A percentile compares a stretch with the other conserved stretches of the same genome.
These are phyloP conservation scores for Ormyrus pomaceus DNA, from an alignment of 2,888 invertebrate genomes.

Conservation along the genomic window DNA sequence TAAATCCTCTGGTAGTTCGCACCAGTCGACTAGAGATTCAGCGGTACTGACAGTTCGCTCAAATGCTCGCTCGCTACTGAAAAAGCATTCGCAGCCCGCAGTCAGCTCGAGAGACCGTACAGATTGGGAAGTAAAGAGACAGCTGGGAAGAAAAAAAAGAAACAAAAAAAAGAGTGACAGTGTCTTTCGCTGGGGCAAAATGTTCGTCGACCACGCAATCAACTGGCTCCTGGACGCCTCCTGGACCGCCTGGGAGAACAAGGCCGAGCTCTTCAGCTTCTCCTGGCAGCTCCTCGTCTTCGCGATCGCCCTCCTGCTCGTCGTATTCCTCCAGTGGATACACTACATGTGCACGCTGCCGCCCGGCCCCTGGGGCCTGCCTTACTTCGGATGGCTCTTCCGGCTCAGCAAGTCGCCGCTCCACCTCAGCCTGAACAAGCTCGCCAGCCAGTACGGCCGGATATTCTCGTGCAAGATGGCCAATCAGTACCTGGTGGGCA, in stretches of 20 bases:
- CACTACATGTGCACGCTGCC: slow-evolving; percentile 77
- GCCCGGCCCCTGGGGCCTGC: slow-evolving; percentile 93
- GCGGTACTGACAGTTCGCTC: too few relatives aligned
- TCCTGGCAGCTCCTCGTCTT: slow-evolving; percentile 76
- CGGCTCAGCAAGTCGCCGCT: slow-evolving; percentile 78
- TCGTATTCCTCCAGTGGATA: slow-evolving; percentile 45
- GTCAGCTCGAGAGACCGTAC: neutral
- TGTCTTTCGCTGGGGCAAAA: slow-evolving; percentile 49
- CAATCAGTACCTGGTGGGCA: slow-evolving; percentile 88
- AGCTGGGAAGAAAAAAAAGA: slow-evolving; percentile 7
- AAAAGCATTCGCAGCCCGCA: slow-evolving; percentile 44
- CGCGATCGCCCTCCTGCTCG: slow-evolving; percentile 67
- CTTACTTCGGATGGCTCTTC: slow-evolving; percentile 89
- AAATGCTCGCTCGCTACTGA: too few relatives aligned
- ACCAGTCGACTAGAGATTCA: slow-evolving; percentile 57
- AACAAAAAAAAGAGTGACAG: slow-evolving; percentile 18
- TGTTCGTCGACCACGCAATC: slow-evolving; percentile 67
- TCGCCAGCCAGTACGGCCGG: slow-evolving; percentile 87
- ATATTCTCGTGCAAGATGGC: slow-evolving; percentile 90
- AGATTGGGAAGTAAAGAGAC: neutral
- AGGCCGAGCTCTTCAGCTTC: slow-evolving; percentile 44
- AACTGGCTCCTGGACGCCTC: slow-evolving; percentile 58
- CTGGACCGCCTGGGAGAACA: neutral
- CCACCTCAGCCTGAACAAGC: slow-evolving; percentile 86
- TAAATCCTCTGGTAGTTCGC: slow-evolving; percentile 73